phyloP scores from a whole-genome alignment of 2,888 invertebrate genomes.

The Helobdella robusta region DNA sequence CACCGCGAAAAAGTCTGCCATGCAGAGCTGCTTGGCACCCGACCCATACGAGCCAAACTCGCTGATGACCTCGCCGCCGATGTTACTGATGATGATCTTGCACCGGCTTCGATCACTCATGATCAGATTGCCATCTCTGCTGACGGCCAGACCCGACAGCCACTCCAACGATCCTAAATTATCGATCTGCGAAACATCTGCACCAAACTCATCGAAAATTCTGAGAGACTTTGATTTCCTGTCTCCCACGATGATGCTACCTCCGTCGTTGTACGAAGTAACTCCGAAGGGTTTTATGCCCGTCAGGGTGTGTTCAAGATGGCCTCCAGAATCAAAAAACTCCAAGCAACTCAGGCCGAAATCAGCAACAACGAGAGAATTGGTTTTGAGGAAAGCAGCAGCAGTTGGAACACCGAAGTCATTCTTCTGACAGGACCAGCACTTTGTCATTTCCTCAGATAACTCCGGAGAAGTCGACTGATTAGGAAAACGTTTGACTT shows the following conservation, averaged over 20 bases:
- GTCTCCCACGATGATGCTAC: slow-evolving; percentile 30
- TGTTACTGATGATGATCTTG: slow-evolving; percentile 28
- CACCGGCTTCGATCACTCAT: slow-evolving; percentile 31
- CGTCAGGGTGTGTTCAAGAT: slow-evolving; percentile 24
- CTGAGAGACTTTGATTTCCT: slow-evolving; percentile 29
- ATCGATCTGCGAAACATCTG: slow-evolving; percentile 28
- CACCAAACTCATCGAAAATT: slow-evolving; percentile 30
- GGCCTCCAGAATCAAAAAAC: slow-evolving; percentile 29
- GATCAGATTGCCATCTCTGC: slow-evolving; percentile 23
- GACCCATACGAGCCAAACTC: slow-evolving; percentile 33
- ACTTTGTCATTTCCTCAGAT: slow-evolving; percentile 8
- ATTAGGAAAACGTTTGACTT: slow-evolving; percentile 3
- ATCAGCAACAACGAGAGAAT: slow-evolving; percentile 30
- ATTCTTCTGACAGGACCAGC: slow-evolving; percentile 26
- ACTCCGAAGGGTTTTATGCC: slow-evolving; percentile 31
- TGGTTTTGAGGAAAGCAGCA: slow-evolving; percentile 26
- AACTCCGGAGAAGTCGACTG: slow-evolving; percentile 1
- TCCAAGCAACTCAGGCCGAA: slow-evolving; percentile 29
- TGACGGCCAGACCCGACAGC: slow-evolving; percentile 29
- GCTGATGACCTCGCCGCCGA: slow-evolving; percentile 23
- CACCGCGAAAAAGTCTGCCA: slow-evolving; percentile 34
- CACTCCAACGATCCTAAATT: slow-evolving; percentile 28
- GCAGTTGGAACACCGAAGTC: slow-evolving; percentile 32
- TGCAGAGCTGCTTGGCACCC: slow-evolving; percentile 30
- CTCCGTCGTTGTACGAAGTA: background rate